Evolutionary conservation across 92 coral and sea anemone species (phyloP).

Genomic region (Zoanthus solanderi): DNA sequence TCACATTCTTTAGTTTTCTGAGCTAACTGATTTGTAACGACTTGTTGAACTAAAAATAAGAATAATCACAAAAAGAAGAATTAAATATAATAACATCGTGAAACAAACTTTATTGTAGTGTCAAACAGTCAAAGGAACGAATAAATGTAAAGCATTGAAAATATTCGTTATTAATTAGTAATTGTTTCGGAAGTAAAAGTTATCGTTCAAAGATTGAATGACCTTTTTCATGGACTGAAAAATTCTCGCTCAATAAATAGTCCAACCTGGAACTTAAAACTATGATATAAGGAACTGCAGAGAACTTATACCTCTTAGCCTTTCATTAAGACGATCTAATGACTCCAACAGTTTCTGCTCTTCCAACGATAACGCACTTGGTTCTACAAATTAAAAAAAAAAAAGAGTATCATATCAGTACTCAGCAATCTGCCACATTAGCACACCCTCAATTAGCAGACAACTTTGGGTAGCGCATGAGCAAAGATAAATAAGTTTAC

Average conservation of each 20-base stretch:
- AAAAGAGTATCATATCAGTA: background rate
- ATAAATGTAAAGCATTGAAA: background rate
- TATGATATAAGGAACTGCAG: no score
- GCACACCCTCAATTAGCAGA: no score
- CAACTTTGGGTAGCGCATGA: no score
- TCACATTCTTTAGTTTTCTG: constrained; percentile 23
- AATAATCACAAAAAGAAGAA: background rate
- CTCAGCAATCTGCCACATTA: no score
- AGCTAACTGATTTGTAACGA: constrained; percentile 49
- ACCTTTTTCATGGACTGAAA: no score
- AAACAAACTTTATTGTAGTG: background rate
- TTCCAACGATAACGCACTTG: constrained; percentile 95
- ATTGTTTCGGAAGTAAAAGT: no score
- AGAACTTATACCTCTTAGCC: constrained; percentile 76
- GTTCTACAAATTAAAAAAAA: constrained; percentile 58
- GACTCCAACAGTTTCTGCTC: constrained; percentile 94
- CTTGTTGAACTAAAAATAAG: constrained; percentile 57
- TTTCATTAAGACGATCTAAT: constrained; percentile 92
- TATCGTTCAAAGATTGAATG: no score
- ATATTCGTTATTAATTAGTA: no score
- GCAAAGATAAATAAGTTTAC: no score
- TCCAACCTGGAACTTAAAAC: no score
- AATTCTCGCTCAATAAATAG: no score
- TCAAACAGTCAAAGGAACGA: background rate
- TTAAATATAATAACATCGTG: background rate